Evolutionary conservation across 2,113 vertebrate genomes (phyloP), one percentile per base, ranked within the genome.

Genomic region (Brachirus orientalis): DNA sequence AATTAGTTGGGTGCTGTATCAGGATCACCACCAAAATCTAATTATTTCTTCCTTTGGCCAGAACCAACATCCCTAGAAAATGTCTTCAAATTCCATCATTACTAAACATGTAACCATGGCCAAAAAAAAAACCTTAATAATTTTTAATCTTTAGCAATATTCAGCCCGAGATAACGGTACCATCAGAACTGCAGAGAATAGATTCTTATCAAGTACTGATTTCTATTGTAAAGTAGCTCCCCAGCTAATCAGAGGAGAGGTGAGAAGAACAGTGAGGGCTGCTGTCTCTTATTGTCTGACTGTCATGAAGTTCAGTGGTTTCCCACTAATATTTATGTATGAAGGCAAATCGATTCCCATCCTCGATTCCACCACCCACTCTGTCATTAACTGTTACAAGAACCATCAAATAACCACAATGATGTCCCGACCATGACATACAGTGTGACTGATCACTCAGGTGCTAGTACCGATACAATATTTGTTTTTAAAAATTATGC

Each of bases 331-430:
- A 86, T 88, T 86, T 84, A 79, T 83, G 78, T 67, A 64, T 69
- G 46, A 50, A 19, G 64, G 16, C 62, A 63, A 53, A 89, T 89
- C 86, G 80, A 90, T 90, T 79, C 58, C 69, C 33, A 54, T 81
- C 78, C 55, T 56, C 0, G 3, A 69, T n/a, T n/a, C n/a, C 61
- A 67, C 74, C 77, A 28, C 63, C 76, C 52, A 64, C 63, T 17
- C 70, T 70, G 67, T 67, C 86, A 84, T 89, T 65, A 81, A 80
- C 74, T 80, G 78, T 88, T 84, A 82, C 76, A 60, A 51, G 56
- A 66, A 68, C 70, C 59, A 80, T 82, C 84, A 85, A 89, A 83
- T 79, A 86, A 56, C 63, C 77, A 56, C 47, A 73, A 83, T 80
- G 69, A 84, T 82, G 77, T 64, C 46, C 47, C 43, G 54, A n/a